Percentiles rank a stretch among this genome's conserved stretches.
Evolutionary conservation across 1,140 invertebrate genomes (phyloP).

Genomic region (Penaeus japonicus): DNA sequence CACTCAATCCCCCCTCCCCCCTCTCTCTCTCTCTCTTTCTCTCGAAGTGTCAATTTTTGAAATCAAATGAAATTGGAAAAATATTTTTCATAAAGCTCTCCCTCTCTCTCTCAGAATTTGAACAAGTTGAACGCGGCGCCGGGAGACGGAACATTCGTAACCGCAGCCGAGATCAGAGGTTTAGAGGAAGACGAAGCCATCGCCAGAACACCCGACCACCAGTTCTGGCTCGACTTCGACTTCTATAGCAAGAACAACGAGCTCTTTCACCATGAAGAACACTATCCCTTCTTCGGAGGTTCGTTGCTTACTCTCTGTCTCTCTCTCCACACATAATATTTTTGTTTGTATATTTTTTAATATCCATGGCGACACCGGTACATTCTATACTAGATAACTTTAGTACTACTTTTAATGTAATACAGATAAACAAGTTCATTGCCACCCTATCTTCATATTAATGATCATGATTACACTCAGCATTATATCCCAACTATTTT

Average conservation of each 20-base stretch:
- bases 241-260: slow-evolving; percentile 84
- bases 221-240: slow-evolving; percentile 85
- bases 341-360: no score
- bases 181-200: slow-evolving; percentile 69
- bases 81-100: not conserved
- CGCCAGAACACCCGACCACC: slow-evolving; percentile 69
- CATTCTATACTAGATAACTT: no score
- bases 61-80: slow-evolving; percentile 42
- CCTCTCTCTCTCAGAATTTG: slow-evolving; percentile 72
- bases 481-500: no score
- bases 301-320: not conserved
- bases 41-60: no score
- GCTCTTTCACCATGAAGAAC: slow-evolving; percentile 76
- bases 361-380: not conserved
- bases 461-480: no score
- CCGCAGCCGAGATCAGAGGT: slow-evolving; percentile 74
- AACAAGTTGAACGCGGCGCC: slow-evolving; percentile 81
- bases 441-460: no score
- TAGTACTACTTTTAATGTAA: no score
- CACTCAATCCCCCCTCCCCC: no score
- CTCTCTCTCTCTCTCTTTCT: no score
- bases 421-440: no score
- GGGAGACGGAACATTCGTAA: slow-evolving; percentile 73
- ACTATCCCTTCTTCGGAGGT: slow-evolving; percentile 72
- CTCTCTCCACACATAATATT: no score